Evolutionary conservation across 2,113 vertebrate genomes (phyloP).

Genomic region (Hyla sarda): DNA sequence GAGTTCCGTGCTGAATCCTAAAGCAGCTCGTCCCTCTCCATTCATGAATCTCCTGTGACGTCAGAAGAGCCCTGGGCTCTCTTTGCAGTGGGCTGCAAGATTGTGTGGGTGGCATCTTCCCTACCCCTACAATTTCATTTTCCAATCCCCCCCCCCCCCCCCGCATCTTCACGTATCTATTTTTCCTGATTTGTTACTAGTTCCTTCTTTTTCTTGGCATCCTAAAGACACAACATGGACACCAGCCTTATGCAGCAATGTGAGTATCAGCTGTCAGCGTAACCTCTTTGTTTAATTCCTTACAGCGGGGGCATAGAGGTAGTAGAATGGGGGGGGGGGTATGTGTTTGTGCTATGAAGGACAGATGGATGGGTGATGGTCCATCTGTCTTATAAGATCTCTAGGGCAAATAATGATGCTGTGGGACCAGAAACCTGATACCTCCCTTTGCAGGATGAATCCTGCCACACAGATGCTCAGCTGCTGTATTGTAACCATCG

Average conservation of each 20-base stretch:
- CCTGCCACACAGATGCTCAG: constrained; percentile 47
- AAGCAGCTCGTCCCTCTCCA: constrained; percentile 59
- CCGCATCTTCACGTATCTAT: neutral
- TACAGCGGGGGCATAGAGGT: constrained; percentile 34
- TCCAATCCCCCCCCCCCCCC: constrained; percentile 20
- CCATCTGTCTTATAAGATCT: constrained; percentile 56
- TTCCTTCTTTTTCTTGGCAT: constrained; percentile 22
- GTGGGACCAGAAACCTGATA: constrained; percentile 53
- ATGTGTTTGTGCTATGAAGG: constrained; percentile 34
- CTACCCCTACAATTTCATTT: constrained; percentile 37
- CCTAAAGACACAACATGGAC: constrained; percentile 45
- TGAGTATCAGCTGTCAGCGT: constrained; percentile 57
- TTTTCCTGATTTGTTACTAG: constrained; percentile 30
- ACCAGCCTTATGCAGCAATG: constrained; percentile 47
- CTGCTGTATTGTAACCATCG: constrained; percentile 52
- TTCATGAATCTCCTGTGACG: constrained; percentile 57
- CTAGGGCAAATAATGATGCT: constrained; percentile 52
- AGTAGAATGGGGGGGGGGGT: constrained; percentile 22
- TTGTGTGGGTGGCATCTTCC: constrained; percentile 56
- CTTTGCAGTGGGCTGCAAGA: constrained; percentile 59
- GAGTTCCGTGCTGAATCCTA: constrained; percentile 51
- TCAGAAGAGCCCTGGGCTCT: constrained; percentile 43
- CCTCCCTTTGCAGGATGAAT: constrained; percentile 47
- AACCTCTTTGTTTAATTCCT: constrained; percentile 55
- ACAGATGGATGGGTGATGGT: constrained; percentile 57